phyloP scores from a whole-genome alignment of 2,888 invertebrate species.

The Leistus spinibarbis region DNA sequence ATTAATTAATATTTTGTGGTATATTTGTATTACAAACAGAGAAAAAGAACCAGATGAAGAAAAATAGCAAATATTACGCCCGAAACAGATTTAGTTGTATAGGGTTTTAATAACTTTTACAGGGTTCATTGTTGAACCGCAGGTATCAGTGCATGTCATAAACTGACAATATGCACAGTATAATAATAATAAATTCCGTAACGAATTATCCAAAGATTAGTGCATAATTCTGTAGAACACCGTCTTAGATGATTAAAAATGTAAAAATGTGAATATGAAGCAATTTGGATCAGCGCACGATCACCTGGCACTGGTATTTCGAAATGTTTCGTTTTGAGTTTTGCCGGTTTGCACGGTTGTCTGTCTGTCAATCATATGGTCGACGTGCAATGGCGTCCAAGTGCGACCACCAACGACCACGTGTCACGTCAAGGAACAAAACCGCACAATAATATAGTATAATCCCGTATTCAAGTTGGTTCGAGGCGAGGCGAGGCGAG shows the following conservation, averaged over 20 bases:
- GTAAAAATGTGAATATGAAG: background rate
- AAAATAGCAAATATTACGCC: too few relatives aligned
- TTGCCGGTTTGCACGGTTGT: slow-evolving; percentile 19
- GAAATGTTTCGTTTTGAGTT: slow-evolving; percentile 11
- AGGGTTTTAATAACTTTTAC: too few relatives aligned
- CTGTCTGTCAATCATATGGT: slow-evolving; percentile 16
- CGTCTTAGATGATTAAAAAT: background rate
- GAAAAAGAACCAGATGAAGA: too few relatives aligned
- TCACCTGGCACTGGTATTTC: background rate
- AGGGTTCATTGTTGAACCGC: too few relatives aligned
- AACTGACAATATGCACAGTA: too few relatives aligned
- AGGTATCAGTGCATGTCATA: too few relatives aligned
- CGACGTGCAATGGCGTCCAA: background rate
- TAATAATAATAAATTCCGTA: too few relatives aligned
- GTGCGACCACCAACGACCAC: slow-evolving; percentile 25
- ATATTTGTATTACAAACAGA: too few relatives aligned
- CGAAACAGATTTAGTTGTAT: too few relatives aligned
- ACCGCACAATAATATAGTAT: background rate
- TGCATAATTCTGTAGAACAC: background rate
- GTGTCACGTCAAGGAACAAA: background rate
- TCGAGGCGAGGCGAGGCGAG: background rate
- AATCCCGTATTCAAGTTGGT: background rate
- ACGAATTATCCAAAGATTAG: background rate
- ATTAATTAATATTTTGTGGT: too few relatives aligned
- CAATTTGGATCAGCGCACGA: background rate